Conservation (phyloP, 2,797 vertebrate genomes). For the Eulemur mongoz region DNA sequence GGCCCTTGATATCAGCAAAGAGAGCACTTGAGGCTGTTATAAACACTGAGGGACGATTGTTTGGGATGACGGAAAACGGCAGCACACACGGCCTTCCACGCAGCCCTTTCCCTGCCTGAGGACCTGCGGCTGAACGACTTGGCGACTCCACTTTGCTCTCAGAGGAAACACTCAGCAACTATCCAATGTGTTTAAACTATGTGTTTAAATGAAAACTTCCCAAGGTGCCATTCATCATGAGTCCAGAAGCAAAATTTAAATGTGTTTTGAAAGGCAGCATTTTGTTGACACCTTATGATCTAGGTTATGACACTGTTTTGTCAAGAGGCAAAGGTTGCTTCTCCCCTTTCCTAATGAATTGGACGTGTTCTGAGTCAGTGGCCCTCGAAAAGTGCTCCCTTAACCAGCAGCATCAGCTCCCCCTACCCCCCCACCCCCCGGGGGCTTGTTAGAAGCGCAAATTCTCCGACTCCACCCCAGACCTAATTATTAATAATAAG, state of each 20-base stretch:
- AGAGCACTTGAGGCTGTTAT: not conserved
- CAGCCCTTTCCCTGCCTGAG: fast-evolving
- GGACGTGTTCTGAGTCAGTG: not conserved
- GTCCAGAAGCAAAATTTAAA: slow-evolving; percentile 11
- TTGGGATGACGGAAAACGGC: not conserved
- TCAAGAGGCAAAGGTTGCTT: not conserved
- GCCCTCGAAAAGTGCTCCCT: not conserved
- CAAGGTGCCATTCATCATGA: not conserved
- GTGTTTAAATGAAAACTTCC: not conserved
- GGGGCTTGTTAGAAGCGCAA: not conserved
- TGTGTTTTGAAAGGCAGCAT: not conserved
- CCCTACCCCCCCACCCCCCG: too few species aligned
- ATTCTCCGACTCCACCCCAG: not conserved
- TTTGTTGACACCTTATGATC: not conserved
- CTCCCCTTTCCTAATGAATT: not conserved
- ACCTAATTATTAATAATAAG: not conserved
- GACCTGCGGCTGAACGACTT: not conserved
- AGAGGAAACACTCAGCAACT: not conserved
- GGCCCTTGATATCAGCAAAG: not conserved
- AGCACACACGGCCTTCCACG: not conserved
- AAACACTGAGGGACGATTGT: not conserved
- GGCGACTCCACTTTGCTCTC: not conserved
- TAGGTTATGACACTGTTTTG: not conserved
- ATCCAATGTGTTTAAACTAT: fast-evolving
- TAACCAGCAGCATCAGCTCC: not conserved